These are phyloP conservation scores for Upupa epops DNA, from an alignment of 2,113 vertebrate species.

Conservation along the genomic window DNA sequence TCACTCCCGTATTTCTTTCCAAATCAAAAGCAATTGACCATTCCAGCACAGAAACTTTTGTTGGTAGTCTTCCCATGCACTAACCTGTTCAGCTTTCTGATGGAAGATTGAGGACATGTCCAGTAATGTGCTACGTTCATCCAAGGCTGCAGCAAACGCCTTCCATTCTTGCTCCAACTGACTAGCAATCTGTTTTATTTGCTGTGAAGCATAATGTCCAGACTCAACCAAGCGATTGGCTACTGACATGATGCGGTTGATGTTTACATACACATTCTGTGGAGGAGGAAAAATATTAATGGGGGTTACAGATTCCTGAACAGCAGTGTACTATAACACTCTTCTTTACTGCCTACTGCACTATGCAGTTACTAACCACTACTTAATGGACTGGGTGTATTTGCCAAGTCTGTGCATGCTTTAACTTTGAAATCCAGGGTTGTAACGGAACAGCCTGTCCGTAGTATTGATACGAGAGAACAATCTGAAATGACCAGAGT, in stretches of 20 bases:
- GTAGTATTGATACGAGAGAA: background rate
- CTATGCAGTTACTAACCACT: background rate
- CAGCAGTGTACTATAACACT: background rate
- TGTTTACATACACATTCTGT: slow-evolving; percentile 98
- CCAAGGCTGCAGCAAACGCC: slow-evolving; percentile 93
- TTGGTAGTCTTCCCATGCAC: background rate
- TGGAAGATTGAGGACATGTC: slow-evolving; percentile 98
- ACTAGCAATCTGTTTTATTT: slow-evolving; percentile 95
- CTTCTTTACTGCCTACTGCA: background rate
- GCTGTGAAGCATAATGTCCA: slow-evolving; percentile 95
- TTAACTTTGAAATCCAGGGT: background rate
- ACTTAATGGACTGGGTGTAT: background rate
- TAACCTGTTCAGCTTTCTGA: slow-evolving; percentile 96
- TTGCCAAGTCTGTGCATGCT: background rate
- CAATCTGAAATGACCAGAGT: background rate
- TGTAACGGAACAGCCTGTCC: background rate
- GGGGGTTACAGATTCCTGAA: background rate
- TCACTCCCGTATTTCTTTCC: background rate
- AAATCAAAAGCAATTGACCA: background rate
- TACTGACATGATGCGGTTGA: slow-evolving; percentile 97
- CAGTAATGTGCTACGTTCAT: slow-evolving; percentile 92
- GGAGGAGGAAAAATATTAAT: background rate
- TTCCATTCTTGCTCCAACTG: slow-evolving; percentile 99
- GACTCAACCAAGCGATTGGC: slow-evolving; percentile 93
- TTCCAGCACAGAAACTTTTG: background rate